Evolutionary conservation across 1,140 invertebrate genomes (phyloP).

Genomic region (Micrasema minimum): DNA sequence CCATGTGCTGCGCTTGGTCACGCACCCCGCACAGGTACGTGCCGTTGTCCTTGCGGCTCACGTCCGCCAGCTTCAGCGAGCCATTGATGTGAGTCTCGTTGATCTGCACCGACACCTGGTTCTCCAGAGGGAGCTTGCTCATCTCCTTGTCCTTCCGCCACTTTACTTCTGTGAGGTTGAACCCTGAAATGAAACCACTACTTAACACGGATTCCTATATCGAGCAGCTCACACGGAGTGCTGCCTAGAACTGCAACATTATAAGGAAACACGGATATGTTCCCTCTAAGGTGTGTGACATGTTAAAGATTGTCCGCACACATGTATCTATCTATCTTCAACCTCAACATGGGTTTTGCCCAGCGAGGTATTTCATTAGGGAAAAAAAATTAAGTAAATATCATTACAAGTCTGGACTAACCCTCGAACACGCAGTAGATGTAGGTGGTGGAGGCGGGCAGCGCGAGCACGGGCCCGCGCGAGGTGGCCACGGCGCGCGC

Average conservation of each 20-base stretch:
- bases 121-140: constrained; percentile 35
- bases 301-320: too few species aligned
- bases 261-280: too few species aligned
- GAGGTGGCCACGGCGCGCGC: constrained; percentile 56
- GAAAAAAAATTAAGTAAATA: too few species aligned
- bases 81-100: constrained; percentile 71
- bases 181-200: constrained; percentile 31
- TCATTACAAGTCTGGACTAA: too few species aligned
- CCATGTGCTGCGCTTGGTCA: constrained; percentile 43
- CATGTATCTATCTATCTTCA: too few species aligned
- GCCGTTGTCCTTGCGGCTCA: constrained; percentile 75
- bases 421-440: constrained; percentile 63
- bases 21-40: constrained; percentile 46
- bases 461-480: constrained; percentile 54
- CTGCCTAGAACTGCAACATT: too few species aligned
- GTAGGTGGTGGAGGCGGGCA: constrained; percentile 56
- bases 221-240: too few species aligned
- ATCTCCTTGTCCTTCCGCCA: constrained; percentile 41
- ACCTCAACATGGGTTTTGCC: too few species aligned
- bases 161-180: constrained; percentile 48
- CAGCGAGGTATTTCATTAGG: too few species aligned
- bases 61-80: constrained; percentile 66
- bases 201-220: too few species aligned
- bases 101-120: constrained; percentile 50
- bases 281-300: too few species aligned